A percentile compares a stretch with the other conserved stretches of the same genome.
These are phyloP conservation scores for Philereme transversata DNA, from an alignment of 2,888 invertebrate genomes.

Conservation along the genomic window DNA sequence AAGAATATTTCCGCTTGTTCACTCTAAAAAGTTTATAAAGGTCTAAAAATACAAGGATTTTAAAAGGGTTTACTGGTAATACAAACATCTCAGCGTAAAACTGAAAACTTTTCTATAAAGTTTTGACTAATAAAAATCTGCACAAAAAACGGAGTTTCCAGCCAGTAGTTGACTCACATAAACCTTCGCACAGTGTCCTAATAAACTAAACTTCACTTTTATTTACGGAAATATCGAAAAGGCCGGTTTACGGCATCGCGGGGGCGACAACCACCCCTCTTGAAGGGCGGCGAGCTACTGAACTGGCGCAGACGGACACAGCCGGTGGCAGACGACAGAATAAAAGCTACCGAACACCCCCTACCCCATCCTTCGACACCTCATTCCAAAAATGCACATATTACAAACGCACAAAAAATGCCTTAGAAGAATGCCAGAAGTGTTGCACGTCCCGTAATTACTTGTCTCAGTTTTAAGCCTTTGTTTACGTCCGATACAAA, in stretches of 20 bases:
- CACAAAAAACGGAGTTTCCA: conserved; percentile 45
- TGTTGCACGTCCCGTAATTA: conserved; percentile 59
- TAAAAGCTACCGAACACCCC: conserved; percentile 63
- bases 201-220: conserved; percentile 62
- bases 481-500: conserved; percentile 54
- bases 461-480: conserved; percentile 49
- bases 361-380: conserved; percentile 59
- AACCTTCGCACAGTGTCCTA: conserved; percentile 43
- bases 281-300: conserved; percentile 68
- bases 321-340: conserved; percentile 56
- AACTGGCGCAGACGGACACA: conserved; percentile 52
- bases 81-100: conserved; percentile 6
- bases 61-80: conserved; percentile 32
- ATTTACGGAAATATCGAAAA: conserved; percentile 50
- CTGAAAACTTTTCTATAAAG: conserved; percentile 30
- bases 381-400: conserved; percentile 71
- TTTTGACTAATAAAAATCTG: conserved; percentile 16
- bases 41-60: conserved; percentile 22
- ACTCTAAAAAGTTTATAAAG: conserved; percentile 28
- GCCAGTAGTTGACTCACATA: conserved; percentile 51
- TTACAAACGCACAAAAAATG: conserved; percentile 65
- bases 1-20: conserved; percentile 14
- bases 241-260: conserved; percentile 56
- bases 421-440: conserved; percentile 62
- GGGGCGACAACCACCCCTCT: conserved; percentile 64